Base-by-base conservation (phyloP, 2,797 vertebrate species). In the Sebastes diploproa region DNA sequence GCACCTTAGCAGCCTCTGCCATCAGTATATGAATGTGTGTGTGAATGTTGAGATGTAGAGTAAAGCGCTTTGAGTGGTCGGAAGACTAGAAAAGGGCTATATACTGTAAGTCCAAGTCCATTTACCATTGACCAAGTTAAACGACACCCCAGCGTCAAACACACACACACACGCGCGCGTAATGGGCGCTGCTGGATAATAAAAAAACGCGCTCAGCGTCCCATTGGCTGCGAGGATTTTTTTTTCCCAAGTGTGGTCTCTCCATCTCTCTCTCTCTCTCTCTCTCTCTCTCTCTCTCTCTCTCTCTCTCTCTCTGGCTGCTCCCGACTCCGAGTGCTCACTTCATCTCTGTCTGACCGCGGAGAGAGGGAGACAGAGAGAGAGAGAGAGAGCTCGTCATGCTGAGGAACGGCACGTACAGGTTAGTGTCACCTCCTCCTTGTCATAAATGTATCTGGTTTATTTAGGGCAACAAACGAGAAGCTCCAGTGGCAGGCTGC, bases 381-480 rank as follows among this genome's bases (percentile, higher is more conserved):
- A 56, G 55, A 56, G 59, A 90, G 82, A 56, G 56, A 56, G 59
- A 90, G 80, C 81, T 90, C 86, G 86, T 82, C 86, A 96, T 95
- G 96, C 90, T 95, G 90, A 92, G 90, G 84, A 95, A 88, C 92
- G 90, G 88, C 88, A 56, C 91, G 83, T 77, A 91, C 92, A 93
- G 94, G 95, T 96, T 65, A 89, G 95, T 95, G 72, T 64, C 73
- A 61, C 78, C 6, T 81, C 55, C 23, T 7, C 55, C 23, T 7
- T 8, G 16, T 55, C 54, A 38, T 30, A 25, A 22, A 25, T 54
- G 54, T 23, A n/a, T 11, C 16, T 13, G 36, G 36, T 42, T 74
- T 76, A 65, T 64, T 27, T 11, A 10, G 66, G 73, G 22, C 9
- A 42, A 38, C 38, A 10, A 27, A 22, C 9, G 29, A 64, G 64